phyloP scores from a whole-genome alignment of 2,797 vertebrate genomes.

The Eurystomus glaucurus region DNA sequence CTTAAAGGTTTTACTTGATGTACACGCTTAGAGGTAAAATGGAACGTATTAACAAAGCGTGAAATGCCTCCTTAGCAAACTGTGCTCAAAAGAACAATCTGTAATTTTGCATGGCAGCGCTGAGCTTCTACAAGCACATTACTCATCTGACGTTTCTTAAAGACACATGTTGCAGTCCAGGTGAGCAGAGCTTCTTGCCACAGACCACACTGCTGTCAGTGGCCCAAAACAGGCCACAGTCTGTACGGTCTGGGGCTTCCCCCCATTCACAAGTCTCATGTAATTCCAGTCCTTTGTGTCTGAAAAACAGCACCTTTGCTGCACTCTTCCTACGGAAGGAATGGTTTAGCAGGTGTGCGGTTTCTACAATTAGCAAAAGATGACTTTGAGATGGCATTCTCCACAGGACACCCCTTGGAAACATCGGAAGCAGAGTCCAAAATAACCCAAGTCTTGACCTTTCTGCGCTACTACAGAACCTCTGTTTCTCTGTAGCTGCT shows the following conservation, averaged over 20 bases:
- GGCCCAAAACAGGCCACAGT: neutral
- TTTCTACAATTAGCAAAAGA: neutral
- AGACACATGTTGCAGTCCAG: neutral
- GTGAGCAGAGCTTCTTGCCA: neutral
- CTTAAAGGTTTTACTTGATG: neutral
- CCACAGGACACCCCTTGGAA: neutral
- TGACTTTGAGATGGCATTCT: neutral
- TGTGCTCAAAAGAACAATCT: neutral
- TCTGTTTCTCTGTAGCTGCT: neutral
- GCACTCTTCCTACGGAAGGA: neutral
- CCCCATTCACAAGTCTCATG: neutral
- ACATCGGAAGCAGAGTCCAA: neutral
- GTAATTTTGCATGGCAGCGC: neutral
- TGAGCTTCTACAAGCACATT: neutral
- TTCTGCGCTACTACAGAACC: neutral
- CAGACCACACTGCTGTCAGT: neutral
- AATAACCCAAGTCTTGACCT: neutral
- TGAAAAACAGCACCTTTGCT: neutral
- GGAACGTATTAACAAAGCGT: neutral
- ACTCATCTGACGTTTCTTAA: neutral
- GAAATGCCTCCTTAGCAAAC: neutral
- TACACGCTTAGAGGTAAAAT: neutral
- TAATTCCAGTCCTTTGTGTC: neutral
- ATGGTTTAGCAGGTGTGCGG: neutral
- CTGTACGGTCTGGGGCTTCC: fast-evolving